Evolutionary conservation across 2,113 vertebrate species (phyloP), one percentile per base, ranked within the genome.

Genomic region (Mirounga angustirostris): DNA sequence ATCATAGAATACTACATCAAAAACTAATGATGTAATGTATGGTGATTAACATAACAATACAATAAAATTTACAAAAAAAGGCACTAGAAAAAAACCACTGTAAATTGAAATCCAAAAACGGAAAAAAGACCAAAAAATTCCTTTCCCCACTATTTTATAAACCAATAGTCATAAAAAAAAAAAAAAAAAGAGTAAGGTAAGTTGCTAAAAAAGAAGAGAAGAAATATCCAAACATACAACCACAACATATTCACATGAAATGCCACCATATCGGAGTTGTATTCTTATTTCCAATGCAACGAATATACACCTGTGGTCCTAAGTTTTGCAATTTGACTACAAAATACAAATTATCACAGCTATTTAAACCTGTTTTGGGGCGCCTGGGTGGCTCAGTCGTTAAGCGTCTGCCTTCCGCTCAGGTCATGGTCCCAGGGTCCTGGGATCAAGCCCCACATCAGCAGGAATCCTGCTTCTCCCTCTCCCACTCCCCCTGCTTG

Each of bases 261-360:
- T 33, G 10, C 22, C 26, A 74, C 30, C 36, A 9, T 19, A 54
- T 30, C 46, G 46, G 40, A 93, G 36, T 8, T 71, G 24, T 13
- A 26, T 26, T 83, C 78, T 92, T 79, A 40, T 58, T 78, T 96
- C 95, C 16, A 73, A 33, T 46, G 52, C 16, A 88, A 81, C 82
- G 71, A 90, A 97, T 92, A 92, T 61, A 89, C 18, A 89, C 16
- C 4, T 81, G 19, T 83, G 79, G 52, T 59, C 79, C 50, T 28
- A 58, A 28, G 21, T 61, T 93, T 78, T 56, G 26, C 19, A 54
- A 30, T 73, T 21, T 76, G 26, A 88, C 71, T 76, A 71, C 56
- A 93, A 91, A 97, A 82, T 69, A 24, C 65, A 88, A 40, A 71
- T 90, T 58, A 36, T 40, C 71, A 56, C 24, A 71, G 65, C 58